These are phyloP conservation scores for Metopia argyrocephala DNA, from an alignment of 2,888 invertebrate species.

Conservation along the genomic window DNA sequence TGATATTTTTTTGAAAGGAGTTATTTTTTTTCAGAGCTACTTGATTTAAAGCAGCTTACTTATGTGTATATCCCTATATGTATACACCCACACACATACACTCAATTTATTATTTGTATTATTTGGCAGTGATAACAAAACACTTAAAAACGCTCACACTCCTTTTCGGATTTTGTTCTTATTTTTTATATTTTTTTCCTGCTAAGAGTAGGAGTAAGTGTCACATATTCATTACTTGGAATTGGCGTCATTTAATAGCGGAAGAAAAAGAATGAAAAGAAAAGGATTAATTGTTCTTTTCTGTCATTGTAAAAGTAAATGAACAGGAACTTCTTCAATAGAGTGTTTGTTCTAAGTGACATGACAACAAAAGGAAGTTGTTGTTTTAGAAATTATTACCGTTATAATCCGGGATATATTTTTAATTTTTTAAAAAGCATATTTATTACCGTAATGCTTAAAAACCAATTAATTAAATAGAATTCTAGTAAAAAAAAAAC, in stretches of 20 bases:
- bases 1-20: neutral
- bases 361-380: no score
- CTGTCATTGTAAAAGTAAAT: neutral
- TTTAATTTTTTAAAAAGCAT: no score
- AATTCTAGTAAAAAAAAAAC: no score
- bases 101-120: neutral
- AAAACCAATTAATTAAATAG: no score
- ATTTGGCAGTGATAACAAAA: slow-evolving; percentile 50
- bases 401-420: no score
- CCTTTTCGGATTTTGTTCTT: neutral
- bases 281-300: slow-evolving; percentile 57
- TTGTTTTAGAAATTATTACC: no score
- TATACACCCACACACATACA: neutral
- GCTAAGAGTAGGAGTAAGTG: slow-evolving; percentile 43
- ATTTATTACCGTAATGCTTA: no score
- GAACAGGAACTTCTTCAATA: no score
- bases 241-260: slow-evolving; percentile 28
- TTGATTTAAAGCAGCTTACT: slow-evolving; percentile 44
- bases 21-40: slow-evolving; percentile 8
- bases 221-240: slow-evolving; percentile 16
- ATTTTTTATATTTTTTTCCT: neutral
- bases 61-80: neutral
- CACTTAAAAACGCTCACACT: slow-evolving; percentile 46
- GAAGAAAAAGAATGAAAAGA: slow-evolving; percentile 13
- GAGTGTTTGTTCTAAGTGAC: no score